phyloP scores from a whole-genome alignment of 1,140 invertebrate genomes.

The Brachionus angularis region DNA sequence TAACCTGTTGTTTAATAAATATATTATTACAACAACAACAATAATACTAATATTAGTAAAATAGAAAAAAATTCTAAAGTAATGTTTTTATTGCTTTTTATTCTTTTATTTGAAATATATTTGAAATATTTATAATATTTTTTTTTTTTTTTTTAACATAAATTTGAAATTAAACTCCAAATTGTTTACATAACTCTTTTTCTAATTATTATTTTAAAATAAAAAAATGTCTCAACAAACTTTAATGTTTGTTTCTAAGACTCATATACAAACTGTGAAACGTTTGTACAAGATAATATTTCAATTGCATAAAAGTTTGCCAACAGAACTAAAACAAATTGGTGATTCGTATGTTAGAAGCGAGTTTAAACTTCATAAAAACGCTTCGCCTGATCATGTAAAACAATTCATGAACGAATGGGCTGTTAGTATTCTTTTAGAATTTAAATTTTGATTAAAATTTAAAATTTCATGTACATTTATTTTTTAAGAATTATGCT shows the following conservation, averaged over 20 bases:
- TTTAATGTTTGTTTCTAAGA: slow-evolving; percentile 16
- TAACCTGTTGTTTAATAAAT: too few relatives aligned
- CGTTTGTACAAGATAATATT: slow-evolving; percentile 80
- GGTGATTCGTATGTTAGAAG: slow-evolving; percentile 77
- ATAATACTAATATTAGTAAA: too few relatives aligned
- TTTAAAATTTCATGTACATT: background rate
- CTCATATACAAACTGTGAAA: slow-evolving; percentile 28
- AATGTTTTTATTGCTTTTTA: background rate
- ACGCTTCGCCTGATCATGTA: slow-evolving; percentile 68
- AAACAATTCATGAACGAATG: slow-evolving; percentile 78
- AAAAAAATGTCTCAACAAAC: slow-evolving; percentile 27
- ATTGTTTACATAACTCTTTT: background rate
- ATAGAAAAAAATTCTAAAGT: too few relatives aligned
- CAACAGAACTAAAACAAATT: slow-evolving; percentile 65
- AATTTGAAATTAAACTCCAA: background rate
- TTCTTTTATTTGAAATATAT: background rate
- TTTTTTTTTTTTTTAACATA: too few relatives aligned
- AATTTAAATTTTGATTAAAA: slow-evolving; percentile 19
- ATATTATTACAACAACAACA: too few relatives aligned
- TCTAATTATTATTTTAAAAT: background rate
- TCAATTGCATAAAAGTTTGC: slow-evolving; percentile 74
- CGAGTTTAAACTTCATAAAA: slow-evolving; percentile 80
- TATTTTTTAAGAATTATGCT: slow-evolving; percentile 68
- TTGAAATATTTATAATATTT: too few relatives aligned
- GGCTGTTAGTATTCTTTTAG: slow-evolving; percentile 66